Conservation (phyloP, 1,140 invertebrate species). For the Acyrthosiphon pisum region DNA sequence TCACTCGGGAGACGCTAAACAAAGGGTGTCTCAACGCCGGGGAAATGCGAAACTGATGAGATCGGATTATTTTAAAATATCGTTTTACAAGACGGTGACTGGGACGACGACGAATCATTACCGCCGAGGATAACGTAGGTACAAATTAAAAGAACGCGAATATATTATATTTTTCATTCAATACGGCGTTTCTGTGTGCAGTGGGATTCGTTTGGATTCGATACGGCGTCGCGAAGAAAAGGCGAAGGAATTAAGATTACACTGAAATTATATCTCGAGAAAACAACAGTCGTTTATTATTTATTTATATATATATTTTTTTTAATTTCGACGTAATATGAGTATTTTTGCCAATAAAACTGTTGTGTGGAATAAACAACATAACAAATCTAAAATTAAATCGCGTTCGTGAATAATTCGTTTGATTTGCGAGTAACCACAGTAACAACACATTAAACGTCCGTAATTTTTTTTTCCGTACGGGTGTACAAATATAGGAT, state of each 20-base stretch:
- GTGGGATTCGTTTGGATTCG: slow-evolving; percentile 21
- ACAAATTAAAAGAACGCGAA: slow-evolving; percentile 41
- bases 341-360: slow-evolving; percentile 31
- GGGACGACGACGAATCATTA: slow-evolving; percentile 38
- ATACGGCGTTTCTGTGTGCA: not conserved
- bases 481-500: not conserved
- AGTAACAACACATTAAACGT: not conserved
- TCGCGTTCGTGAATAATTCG: not conserved
- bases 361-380: not conserved
- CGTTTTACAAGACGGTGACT: slow-evolving; percentile 44
- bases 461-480: not conserved
- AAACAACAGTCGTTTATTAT: not conserved
- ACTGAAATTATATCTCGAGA: not conserved
- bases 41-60: slow-evolving; percentile 54
- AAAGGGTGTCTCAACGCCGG: slow-evolving; percentile 25
- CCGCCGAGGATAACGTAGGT: not conserved
- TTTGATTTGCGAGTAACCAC: not conserved
- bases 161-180: slow-evolving; percentile 22
- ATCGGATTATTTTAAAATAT: slow-evolving; percentile 49
- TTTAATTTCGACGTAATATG: slow-evolving; percentile 6
- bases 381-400: not conserved
- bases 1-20: slow-evolving; percentile 19
- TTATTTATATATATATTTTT: not conserved
- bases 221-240: not conserved
- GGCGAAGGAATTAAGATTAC: slow-evolving; percentile 9